Evolutionary conservation across 2,888 invertebrate species (phyloP), one percentile per base, ranked within the genome.

Genomic region (Sericinus montela): DNA sequence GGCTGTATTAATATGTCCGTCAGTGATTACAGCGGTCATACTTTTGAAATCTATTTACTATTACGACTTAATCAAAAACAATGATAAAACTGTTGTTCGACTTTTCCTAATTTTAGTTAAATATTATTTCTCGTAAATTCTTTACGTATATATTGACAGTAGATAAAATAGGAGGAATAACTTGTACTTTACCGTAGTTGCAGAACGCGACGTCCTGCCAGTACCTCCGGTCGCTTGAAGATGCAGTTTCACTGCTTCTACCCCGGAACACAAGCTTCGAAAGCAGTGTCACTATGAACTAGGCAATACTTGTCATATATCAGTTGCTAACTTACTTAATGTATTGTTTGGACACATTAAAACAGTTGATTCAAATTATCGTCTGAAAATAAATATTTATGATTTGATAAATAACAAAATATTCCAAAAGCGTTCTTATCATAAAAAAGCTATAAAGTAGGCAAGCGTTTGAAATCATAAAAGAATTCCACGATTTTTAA

Each of bases 181-280:
- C 4, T 5, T 25, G 13, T 50, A 40, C 38, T 16, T 59, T 75
- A 88, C 88, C 65, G 88, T 57, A 45, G 86, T 83, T 11, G 88
- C 88, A 48, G 88, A 88, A 49, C 88, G 75, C 10, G 88, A 88
- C 11, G 81, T 72, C 48, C 88, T 73, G n/a, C 88, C 88, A 11
- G 81, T 84, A 48, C 77, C 74, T 28, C 87, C 87, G 1, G 87
- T 86, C 19, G 65, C 64, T 56, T 86, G 52, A 32, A 86, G 65
- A 57, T 88, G 83, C 36, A 88, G 63, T 59, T 85, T 87, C 11
- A 88, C 88, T 28, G 88, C 88, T 16, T 86, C 88, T 32, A 86
- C 62, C 1, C 88, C 88, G 8, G 88, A 87, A n/a, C n/a, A n/a
- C n/a, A n/a, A n/a, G n/a, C n/a, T n/a, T n/a, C n/a, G n/a, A n/a